Evolutionary conservation across 2,888 invertebrate species (phyloP).

Genomic region (Lagria hirta): DNA sequence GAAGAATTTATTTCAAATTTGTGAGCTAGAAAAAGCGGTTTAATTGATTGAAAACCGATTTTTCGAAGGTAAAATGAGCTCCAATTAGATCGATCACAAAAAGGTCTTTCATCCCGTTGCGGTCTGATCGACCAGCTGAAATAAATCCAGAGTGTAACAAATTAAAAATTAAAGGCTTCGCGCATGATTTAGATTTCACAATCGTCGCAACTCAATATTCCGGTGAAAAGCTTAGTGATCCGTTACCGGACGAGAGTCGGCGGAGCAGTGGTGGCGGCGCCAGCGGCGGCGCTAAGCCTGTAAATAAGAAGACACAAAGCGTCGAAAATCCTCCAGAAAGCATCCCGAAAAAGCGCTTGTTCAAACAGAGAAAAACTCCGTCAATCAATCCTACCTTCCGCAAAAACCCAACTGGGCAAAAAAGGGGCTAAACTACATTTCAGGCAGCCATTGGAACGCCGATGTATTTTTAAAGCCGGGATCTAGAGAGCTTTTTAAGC

Average conservation of each 20-base stretch:
- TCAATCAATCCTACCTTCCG: constrained; percentile 50
- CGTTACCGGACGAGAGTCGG: too few relatives aligned
- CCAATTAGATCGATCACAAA: too few relatives aligned
- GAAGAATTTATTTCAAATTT: too few relatives aligned
- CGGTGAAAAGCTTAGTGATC: constrained; percentile 37
- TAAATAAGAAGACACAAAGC: constrained; percentile 47
- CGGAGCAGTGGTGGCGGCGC: too few relatives aligned
- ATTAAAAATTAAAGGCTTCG: constrained; percentile 19
- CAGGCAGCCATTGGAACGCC: constrained; percentile 54
- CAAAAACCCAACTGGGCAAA: constrained; percentile 43
- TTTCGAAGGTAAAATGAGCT: too few relatives aligned
- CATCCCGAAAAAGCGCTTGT: constrained; percentile 48
- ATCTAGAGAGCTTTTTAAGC: constrained; percentile 51
- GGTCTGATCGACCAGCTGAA: too few relatives aligned
- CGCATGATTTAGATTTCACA: constrained; percentile 9
- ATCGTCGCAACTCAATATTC: constrained; percentile 20
- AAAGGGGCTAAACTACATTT: constrained; percentile 52
- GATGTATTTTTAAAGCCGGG: constrained; percentile 54
- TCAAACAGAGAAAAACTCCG: constrained; percentile 45
- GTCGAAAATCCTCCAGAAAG: constrained; percentile 46
- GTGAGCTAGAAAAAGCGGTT: too few relatives aligned
- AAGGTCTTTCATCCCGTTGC: too few relatives aligned
- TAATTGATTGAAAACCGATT: too few relatives aligned
- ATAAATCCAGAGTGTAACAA: constrained; percentile 19
- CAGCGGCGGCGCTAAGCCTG: constrained; percentile 37